Percentiles rank a stretch among this genome's conserved stretches.
phyloP scores from a whole-genome alignment of 53 echinoderm and acorn worm genomes.

The Holothuria leucospilota region DNA sequence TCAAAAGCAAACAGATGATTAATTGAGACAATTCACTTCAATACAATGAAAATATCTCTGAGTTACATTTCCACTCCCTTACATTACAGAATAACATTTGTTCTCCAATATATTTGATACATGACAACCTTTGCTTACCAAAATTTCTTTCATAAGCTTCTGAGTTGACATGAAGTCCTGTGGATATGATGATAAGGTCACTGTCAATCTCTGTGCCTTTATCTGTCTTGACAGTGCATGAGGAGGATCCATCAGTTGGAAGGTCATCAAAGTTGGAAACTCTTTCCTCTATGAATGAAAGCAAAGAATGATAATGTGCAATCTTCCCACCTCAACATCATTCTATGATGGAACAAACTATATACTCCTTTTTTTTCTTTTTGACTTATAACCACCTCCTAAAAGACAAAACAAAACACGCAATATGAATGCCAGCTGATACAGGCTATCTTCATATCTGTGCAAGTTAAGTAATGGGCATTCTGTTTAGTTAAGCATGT shows the following conservation, averaged over 20 bases:
- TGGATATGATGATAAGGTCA: constrained; percentile 54
- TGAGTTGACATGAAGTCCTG: constrained; percentile 52
- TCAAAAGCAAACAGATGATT: no score
- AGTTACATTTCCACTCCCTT: no score
- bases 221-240: constrained; percentile 59
- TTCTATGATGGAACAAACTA: background rate
- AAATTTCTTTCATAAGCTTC: constrained; percentile 43
- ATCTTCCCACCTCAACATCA: background rate
- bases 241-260: constrained; percentile 51
- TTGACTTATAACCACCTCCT: background rate
- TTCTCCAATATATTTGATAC: no score
- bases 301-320: no score
- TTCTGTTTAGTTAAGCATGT: no score
- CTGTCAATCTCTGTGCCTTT: constrained; percentile 56
- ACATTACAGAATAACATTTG: no score
- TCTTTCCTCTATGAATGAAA: constrained; percentile 48
- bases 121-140: constrained; percentile 3
- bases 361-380: no score
- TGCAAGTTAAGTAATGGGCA: no score
- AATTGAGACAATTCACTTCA: no score
- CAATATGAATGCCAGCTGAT: no score
- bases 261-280: constrained; percentile 49
- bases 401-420: background rate
- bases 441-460: no score
- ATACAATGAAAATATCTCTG: no score